Base-by-base conservation (phyloP, 2,888 invertebrate species). In the Rhagonycha fulva region DNA sequence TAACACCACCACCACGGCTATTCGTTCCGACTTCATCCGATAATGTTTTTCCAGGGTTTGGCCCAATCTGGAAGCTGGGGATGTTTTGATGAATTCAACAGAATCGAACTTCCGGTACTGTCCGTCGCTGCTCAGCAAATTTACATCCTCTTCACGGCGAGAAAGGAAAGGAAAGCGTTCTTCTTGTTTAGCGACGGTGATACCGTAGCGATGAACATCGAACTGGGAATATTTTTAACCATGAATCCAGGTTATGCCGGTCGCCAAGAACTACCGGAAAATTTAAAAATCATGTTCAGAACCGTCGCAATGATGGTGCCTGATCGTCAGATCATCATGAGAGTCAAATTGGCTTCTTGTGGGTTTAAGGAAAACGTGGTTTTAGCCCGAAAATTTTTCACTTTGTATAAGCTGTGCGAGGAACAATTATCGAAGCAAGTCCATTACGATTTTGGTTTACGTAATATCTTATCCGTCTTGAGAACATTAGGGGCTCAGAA, bases 181-280 rank as follows among this genome's bases (percentile, higher is more conserved):
- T 93, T 93, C 80, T 88, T 93, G 81, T 93, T 88, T 77, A 88
- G 96, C 84, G 97, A 97, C 86, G 96, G 96, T 0, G 96, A 97
- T 83, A 89, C 89, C 14, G 96, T 97, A 0, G 89, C 91, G 3
- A 88, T 97, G 79, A 95, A 96, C 86, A 93, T 94, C 2, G 96
- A 97, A 87, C 95, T 96, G 84, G 96, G 96, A 0, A 91, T 97
- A 74, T 96, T 95, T 81, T 92, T 95, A 74, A 96, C 96, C 0
- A 95, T 96, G 95, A 97, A 97, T 87, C 97, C 97, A 7, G 96
- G 96, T 4, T 97, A 97, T 86, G 97, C 97, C 11, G 97, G 97
- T 3, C 90, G 97, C 60, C 96, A 97, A 84, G 97, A 97, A 85
- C 86, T 97, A 78, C 97, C 97, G 0, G 97, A 97, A 87, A 97